Conservation (phyloP, 2,888 invertebrate genomes). For the Lithosia quadra region DNA sequence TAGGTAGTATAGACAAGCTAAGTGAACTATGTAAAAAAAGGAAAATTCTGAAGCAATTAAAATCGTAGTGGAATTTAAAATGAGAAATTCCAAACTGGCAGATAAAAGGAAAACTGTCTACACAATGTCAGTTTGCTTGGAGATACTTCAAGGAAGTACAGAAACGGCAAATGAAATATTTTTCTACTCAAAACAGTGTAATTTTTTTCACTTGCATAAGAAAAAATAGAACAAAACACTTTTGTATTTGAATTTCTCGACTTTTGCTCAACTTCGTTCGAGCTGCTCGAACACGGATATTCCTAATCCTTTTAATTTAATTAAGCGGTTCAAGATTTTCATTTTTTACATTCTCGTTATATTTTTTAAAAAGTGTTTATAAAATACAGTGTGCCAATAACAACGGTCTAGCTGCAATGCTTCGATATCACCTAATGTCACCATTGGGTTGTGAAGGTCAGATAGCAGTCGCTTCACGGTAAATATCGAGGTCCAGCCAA, state of each 20-base stretch:
- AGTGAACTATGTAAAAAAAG: too few relatives aligned
- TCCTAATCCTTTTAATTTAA: background rate
- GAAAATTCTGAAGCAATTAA: too few relatives aligned
- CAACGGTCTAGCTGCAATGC: too few relatives aligned
- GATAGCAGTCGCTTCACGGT: too few relatives aligned
- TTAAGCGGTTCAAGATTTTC: background rate
- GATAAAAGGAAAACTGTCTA: background rate
- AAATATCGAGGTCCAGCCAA: too few relatives aligned
- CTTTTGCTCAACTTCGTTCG: background rate
- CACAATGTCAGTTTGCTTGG: background rate
- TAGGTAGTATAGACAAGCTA: too few relatives aligned
- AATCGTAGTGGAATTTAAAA: too few relatives aligned
- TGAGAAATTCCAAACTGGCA: background rate
- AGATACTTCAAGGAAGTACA: background rate
- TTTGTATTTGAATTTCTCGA: background rate
- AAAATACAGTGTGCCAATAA: too few relatives aligned
- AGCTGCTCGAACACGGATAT: background rate
- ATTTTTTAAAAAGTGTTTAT: too few relatives aligned
- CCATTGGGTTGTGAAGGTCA: too few relatives aligned
- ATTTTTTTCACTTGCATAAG: background rate
- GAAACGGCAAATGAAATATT: background rate
- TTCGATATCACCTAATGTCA: too few relatives aligned
- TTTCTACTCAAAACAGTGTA: background rate
- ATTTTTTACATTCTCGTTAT: background rate
- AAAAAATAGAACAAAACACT: background rate